Percentiles rank a stretch among this genome's conserved stretches.
phyloP scores from a whole-genome alignment of 2,113 vertebrate genomes.

The Tupaia chinensis region DNA sequence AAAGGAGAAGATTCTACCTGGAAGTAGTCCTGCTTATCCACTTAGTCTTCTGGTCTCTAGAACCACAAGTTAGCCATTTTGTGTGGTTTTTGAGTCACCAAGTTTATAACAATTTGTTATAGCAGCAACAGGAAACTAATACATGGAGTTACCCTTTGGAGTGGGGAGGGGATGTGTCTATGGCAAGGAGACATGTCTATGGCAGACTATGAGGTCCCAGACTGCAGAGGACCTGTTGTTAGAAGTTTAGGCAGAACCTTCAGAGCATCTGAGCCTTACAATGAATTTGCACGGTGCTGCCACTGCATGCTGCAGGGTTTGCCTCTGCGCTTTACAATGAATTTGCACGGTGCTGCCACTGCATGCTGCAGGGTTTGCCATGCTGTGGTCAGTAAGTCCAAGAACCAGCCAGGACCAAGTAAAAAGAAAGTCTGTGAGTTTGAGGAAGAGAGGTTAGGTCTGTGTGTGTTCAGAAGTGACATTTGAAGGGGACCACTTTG shows the following conservation, averaged over 20 bases:
- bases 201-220: background rate
- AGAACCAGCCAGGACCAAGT: background rate
- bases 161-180: background rate
- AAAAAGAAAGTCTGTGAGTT: background rate
- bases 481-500: background rate
- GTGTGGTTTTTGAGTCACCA: background rate
- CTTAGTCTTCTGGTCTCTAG: background rate
- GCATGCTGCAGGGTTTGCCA: background rate
- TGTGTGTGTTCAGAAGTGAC: background rate
- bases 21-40: background rate
- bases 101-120: background rate
- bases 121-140: background rate
- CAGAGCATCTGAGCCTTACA: background rate
- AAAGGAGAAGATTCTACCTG: background rate
- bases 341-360: background rate
- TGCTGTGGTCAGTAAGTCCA: background rate
- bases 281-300: background rate
- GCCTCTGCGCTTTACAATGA: background rate
- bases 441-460: background rate
- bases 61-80: background rate
- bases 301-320: background rate
- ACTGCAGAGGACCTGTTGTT: background rate
- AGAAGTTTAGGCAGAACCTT: background rate
- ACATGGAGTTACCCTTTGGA: background rate
- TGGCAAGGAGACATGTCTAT: too few relatives aligned